A percentile compares a stretch with the other conserved stretches of the same genome.
Evolutionary conservation across 2,113 vertebrate species (phyloP).

Genomic region (Epinephelus fuscoguttatus): DNA sequence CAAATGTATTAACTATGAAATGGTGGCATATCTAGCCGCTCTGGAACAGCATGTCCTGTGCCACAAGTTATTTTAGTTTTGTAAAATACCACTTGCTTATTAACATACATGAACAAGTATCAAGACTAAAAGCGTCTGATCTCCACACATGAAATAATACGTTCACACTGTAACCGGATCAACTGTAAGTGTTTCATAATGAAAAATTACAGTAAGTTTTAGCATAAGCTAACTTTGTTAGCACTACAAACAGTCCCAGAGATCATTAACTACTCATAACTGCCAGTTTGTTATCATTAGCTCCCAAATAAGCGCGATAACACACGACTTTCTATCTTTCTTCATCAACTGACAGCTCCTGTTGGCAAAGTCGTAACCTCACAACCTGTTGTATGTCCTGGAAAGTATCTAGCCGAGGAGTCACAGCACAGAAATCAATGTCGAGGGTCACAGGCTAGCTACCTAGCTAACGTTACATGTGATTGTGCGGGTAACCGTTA

Average conservation of each 20-base stretch:
- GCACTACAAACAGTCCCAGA: constrained; percentile 16
- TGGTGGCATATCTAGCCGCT: background rate
- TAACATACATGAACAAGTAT: background rate
- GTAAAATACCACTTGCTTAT: background rate
- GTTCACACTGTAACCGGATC: background rate
- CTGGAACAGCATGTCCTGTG: background rate
- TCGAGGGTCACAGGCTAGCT: constrained; percentile 79
- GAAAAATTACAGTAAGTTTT: constrained; percentile 18
- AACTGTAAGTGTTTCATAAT: background rate
- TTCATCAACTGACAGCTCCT: background rate
- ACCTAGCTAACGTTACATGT: constrained; percentile 45
- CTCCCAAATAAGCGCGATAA: rapidly evolving
- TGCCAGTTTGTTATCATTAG: background rate
- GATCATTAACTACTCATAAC: background rate
- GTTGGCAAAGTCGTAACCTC: background rate
- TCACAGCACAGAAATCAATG: constrained; percentile 64
- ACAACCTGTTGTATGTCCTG: constrained; percentile 13
- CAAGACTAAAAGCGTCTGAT: background rate
- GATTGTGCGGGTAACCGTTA: background rate
- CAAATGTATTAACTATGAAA: background rate
- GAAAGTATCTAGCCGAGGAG: constrained; percentile 16
- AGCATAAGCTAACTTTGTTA: constrained; percentile 53
- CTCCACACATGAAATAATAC: background rate
- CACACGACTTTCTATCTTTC: background rate
- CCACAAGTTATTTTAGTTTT: background rate